Percentiles rank a stretch among this genome's conserved stretches.
These are phyloP conservation scores for Palaemon carinicauda DNA, from an alignment of 1,140 invertebrate genomes.

Conservation along the genomic window DNA sequence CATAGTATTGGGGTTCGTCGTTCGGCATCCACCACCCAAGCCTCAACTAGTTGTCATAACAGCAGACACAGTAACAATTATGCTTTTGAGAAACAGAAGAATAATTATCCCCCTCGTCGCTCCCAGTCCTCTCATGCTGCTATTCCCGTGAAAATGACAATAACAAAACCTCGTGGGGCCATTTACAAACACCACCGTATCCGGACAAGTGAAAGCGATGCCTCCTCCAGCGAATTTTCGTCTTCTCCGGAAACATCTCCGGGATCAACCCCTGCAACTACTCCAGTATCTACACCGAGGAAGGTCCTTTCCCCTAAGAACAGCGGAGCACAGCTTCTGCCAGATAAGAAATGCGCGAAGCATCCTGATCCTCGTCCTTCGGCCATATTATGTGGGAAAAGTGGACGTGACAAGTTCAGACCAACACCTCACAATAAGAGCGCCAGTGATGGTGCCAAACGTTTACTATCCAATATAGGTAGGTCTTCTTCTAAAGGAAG, in stretches of 20 bases:
- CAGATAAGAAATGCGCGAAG: background rate
- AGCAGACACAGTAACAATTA: too few relatives aligned
- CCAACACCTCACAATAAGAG: conserved; percentile 57
- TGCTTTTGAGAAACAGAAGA: background rate
- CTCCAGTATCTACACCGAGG: conserved; percentile 39
- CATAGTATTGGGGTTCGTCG: conserved; percentile 37
- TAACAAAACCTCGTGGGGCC: background rate
- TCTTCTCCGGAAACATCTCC: conserved; percentile 57
- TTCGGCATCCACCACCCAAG: background rate
- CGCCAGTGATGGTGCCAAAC: conserved; percentile 57
- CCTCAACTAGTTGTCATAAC: background rate
- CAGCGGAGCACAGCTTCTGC: conserved; percentile 30
- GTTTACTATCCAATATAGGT: conserved; percentile 19
- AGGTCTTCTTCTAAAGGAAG: background rate
- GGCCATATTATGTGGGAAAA: conserved; percentile 53
- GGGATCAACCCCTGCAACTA: conserved; percentile 27
- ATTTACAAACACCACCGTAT: background rate
- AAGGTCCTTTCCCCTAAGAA: conserved; percentile 51
- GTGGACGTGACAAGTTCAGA: conserved; percentile 6
- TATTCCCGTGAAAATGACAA: background rate
- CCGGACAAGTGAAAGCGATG: conserved; percentile 53
- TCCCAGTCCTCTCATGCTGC: conserved; percentile 54
- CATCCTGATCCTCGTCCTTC: conserved; percentile 33
- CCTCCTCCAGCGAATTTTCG: conserved; percentile 58
- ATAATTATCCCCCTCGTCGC: conserved; percentile 30